Percentiles rank a stretch among this genome's conserved stretches.
Conservation (phyloP, 2,113 vertebrate genomes). For the Cynoglossus semilaevis region DNA sequence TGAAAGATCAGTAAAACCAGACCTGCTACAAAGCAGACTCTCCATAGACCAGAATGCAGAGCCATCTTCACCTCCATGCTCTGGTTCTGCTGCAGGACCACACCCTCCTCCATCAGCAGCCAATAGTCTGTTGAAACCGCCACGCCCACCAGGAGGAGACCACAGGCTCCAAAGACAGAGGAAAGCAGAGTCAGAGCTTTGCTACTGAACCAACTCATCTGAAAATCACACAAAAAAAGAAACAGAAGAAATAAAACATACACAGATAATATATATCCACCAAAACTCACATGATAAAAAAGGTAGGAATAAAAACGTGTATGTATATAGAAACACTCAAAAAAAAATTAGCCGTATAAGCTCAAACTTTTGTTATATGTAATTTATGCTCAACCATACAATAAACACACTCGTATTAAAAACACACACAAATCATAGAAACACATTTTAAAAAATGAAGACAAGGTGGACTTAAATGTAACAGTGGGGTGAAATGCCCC, state of each 20-base stretch:
- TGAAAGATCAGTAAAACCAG: background rate
- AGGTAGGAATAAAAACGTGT: background rate
- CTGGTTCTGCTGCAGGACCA: constrained; percentile 88
- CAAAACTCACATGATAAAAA: background rate
- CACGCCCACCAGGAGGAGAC: constrained; percentile 84
- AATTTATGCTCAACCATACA: too few relatives aligned
- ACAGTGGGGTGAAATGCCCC: too few relatives aligned
- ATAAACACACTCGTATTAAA: too few relatives aligned
- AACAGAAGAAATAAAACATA: background rate
- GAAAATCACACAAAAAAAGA: background rate
- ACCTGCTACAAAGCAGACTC: constrained; percentile 91
- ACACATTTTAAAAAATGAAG: too few relatives aligned
- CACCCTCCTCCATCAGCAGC: constrained; percentile 90
- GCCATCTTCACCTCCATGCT: constrained; percentile 90
- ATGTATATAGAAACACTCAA: too few relatives aligned
- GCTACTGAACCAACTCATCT: constrained; percentile 90
- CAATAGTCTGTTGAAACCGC: constrained; percentile 92
- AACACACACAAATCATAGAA: too few relatives aligned
- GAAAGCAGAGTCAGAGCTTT: constrained; percentile 87
- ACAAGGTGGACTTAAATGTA: too few relatives aligned
- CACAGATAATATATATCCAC: too few relatives aligned
- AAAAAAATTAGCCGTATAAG: too few relatives aligned
- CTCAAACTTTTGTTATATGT: too few relatives aligned
- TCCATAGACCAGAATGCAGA: constrained; percentile 87
- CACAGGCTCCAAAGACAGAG: constrained; percentile 85